These are phyloP conservation scores for Physella acuta DNA, from an alignment of 1,140 invertebrate genomes.

Conservation along the genomic window DNA sequence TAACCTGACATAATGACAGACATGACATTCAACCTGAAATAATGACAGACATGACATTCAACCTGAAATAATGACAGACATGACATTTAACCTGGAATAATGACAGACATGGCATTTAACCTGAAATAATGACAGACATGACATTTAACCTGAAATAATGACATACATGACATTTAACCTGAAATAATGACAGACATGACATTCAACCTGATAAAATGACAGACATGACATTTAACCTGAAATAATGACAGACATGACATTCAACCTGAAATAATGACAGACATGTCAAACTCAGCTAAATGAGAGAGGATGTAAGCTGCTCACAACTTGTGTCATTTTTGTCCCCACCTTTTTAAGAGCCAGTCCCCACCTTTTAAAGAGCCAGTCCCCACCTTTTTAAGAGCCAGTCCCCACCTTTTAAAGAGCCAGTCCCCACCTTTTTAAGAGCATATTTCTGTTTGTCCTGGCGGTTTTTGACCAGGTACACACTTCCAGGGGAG, in stretches of 20 bases:
- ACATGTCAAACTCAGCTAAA: not conserved
- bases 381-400: not conserved
- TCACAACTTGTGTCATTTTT: too few relatives aligned
- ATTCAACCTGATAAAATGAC: not conserved
- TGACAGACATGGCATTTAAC: not conserved
- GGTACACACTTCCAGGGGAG: not conserved
- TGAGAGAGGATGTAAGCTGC: too few relatives aligned
- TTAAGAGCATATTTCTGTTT: not conserved
- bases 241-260: not conserved
- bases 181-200: not conserved
- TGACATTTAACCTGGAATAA: constrained; percentile 1
- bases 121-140: not conserved
- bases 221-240: not conserved
- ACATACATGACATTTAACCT: not conserved
- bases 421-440: not conserved
- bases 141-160: not conserved
- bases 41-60: constrained; percentile 1
- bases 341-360: not conserved
- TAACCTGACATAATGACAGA: not conserved
- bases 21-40: not conserved
- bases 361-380: too few relatives aligned
- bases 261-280: not conserved
- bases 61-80: not conserved
- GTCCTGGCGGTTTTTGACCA: not conserved
- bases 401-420: not conserved